phyloP scores from a whole-genome alignment of 2,797 vertebrate species.

The Acrocephalus scirpaceus region DNA sequence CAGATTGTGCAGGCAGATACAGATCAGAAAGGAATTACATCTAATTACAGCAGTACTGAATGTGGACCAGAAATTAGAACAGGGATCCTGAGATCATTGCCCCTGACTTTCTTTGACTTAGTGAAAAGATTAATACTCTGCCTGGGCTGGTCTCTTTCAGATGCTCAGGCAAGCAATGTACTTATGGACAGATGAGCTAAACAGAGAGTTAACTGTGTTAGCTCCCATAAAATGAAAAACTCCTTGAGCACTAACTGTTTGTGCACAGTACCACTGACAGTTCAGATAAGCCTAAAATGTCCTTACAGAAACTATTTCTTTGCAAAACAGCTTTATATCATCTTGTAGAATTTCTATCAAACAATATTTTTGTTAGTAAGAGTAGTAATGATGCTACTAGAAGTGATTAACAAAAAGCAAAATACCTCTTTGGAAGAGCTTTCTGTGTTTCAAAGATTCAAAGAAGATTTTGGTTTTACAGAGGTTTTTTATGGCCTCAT shows the following conservation, averaged over 20 bases:
- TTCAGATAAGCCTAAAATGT: not conserved
- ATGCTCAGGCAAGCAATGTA: not conserved
- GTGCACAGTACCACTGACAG: not conserved
- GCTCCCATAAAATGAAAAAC: constrained; percentile 1
- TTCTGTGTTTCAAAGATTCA: not conserved
- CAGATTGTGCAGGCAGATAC: constrained; percentile 34
- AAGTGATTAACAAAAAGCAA: not conserved
- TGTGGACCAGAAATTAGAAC: constrained; percentile 30
- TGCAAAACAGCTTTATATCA: not conserved
- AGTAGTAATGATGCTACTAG: not conserved
- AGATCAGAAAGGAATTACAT: constrained; percentile 23
- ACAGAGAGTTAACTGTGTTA: constrained; percentile 34
- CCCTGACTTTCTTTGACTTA: constrained; percentile 4
- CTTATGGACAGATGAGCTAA: not conserved
- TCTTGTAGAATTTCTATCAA: not conserved
- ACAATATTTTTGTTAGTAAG: not conserved
- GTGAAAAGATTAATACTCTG: constrained; percentile 39
- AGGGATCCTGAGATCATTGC: constrained; percentile 9
- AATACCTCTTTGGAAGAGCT: not conserved
- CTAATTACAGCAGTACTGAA: constrained; percentile 16
- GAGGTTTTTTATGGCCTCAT: not conserved
- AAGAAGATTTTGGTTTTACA: not conserved
- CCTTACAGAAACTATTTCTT: not conserved
- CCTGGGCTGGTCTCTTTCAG: not conserved
- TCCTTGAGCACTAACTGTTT: not conserved